Evolutionary conservation across 2,113 vertebrate genomes (phyloP).

Genomic region (Taurulus bubalis): DNA sequence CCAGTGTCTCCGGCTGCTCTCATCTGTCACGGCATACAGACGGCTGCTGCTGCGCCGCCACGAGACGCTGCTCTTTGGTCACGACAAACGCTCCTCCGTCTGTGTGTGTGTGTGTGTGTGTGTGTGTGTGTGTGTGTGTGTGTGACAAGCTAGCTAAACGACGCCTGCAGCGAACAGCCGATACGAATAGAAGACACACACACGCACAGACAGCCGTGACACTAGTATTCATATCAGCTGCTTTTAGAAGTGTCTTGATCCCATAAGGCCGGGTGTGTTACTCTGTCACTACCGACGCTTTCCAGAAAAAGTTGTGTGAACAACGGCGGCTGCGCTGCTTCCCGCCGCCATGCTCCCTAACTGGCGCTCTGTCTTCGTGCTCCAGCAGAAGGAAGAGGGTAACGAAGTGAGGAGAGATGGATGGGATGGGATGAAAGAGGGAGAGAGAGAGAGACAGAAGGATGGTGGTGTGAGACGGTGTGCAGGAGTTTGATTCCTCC

Average conservation of each 20-base stretch:
- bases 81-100: slow-evolving; percentile 49
- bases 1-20: slow-evolving; percentile 63
- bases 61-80: slow-evolving; percentile 60
- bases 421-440: slow-evolving; percentile 23
- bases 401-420: slow-evolving; percentile 54
- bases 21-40: slow-evolving; percentile 68
- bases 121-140: slow-evolving; percentile 8
- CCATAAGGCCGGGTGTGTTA: slow-evolving; percentile 33
- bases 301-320: slow-evolving; percentile 36
- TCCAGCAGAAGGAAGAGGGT: slow-evolving; percentile 32
- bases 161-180: slow-evolving; percentile 45
- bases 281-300: slow-evolving; percentile 35
- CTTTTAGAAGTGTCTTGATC: slow-evolving; percentile 40
- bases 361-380: slow-evolving; percentile 34
- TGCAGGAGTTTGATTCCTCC: slow-evolving; percentile 70
- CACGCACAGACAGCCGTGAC: not conserved
- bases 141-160: slow-evolving; percentile 40
- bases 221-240: slow-evolving; percentile 31
- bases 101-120: slow-evolving; percentile 8
- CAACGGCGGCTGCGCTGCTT: slow-evolving; percentile 8
- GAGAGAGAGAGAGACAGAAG: slow-evolving; percentile 17
- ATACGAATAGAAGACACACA: slow-evolving; percentile 15
- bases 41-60: slow-evolving; percentile 41
- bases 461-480: slow-evolving; percentile 57
- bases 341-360: slow-evolving; percentile 47